Conservation (phyloP, 2,888 invertebrate genomes). For the Spatulosminthurus flaviceps region DNA sequence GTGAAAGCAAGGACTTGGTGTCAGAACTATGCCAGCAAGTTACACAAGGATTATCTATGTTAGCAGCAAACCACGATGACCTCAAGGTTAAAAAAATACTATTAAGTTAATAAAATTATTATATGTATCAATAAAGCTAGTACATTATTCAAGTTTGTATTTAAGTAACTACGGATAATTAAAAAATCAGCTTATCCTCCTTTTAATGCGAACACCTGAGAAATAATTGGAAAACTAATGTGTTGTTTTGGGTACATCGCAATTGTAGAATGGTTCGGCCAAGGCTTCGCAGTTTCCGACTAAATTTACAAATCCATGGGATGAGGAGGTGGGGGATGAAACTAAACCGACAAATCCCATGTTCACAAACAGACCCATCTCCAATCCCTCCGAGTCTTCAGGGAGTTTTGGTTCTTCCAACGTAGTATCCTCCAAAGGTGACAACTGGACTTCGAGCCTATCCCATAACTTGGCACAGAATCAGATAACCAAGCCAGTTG, state of each 20-base stretch:
- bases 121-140: no score
- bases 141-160: no score
- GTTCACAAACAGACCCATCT: background rate
- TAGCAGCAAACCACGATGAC: conserved; percentile 73
- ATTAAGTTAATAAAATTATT: no score
- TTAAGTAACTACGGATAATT: no score
- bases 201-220: no score
- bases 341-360: background rate
- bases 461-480: conserved; percentile 59
- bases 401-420: conserved; percentile 36
- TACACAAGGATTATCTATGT: conserved; percentile 78
- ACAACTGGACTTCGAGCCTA: conserved; percentile 48
- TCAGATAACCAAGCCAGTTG: conserved; percentile 56
- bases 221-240: background rate
- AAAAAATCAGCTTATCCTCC: no score
- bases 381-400: background rate
- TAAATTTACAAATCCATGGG: conserved; percentile 63
- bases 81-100: no score
- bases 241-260: background rate
- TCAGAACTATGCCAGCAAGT: conserved; percentile 81
- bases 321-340: conserved; percentile 57
- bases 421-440: background rate
- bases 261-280: conserved; percentile 19
- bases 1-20: conserved; percentile 70
- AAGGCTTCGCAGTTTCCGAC: conserved; percentile 53